Base-by-base conservation (phyloP, 1,140 invertebrate genomes). In the Zaprionus taronus region DNA sequence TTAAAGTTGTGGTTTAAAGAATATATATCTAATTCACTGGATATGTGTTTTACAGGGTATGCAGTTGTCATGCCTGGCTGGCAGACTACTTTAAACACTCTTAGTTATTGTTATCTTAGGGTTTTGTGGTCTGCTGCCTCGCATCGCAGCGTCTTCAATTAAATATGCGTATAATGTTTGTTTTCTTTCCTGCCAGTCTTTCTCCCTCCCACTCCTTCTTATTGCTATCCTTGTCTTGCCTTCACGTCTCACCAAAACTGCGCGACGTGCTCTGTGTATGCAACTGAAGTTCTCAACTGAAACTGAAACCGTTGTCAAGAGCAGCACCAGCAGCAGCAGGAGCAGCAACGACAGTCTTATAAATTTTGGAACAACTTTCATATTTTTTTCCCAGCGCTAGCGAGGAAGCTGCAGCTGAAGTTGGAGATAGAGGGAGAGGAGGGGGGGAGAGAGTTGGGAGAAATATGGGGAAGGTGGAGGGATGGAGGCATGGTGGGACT, bases 341-440 rank as follows among this genome's bases (percentile, higher is more conserved):
- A 11, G 28, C 28, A 9, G 49, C 61, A 53, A 53, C 17, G 73
- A 57, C 69, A 78, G 66, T 72, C 79, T 84, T 90, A 89, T 90
- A 84, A 89, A 90, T 90, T 89, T 89, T 89, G 69, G 36, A 84
- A 75, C 55, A 90, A 90, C 82, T 85, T 90, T 91, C 80, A 90
- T 90, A 86, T 90, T 87, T 90, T 90, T 85, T 41, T 44, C 44
- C 56, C 28, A 64, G 38, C 61, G 44, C 17, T 6, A 28, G 26
- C 26, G 26, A 6, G 24, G 51, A 61, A 44, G 15, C 61, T 47
- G 28, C 55, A 24, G 28, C 2, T 47, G 61, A 34, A 62, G n/a
- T 62, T 31, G 60, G 11, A 44, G 15, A 11, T 17, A 14, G 9
- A 3, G 22, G 12, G n/a, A 41, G 17, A 31, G 26, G 61, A 5